Base-by-base conservation (phyloP, 1,140 invertebrate genomes). In the Lordiphosa collinella region DNA sequence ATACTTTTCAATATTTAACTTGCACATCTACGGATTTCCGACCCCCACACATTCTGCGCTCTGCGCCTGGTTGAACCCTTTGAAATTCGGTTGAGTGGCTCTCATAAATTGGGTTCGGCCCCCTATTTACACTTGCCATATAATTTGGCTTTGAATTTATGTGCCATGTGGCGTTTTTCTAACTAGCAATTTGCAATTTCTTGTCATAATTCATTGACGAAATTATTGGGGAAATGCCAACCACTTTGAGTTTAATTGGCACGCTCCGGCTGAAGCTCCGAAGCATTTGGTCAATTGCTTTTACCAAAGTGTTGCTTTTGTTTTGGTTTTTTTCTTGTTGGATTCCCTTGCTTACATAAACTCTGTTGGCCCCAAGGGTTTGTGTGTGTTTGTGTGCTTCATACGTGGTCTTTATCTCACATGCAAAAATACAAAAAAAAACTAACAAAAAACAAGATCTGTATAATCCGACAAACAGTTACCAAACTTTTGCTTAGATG, bases 151-250 rank as follows among this genome's bases (percentile, higher is more conserved):
- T 11, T 36, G 57, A 80, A 80, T 80, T 75, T 80, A 75, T 80
- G 65, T 55, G 69, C 54, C 63, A 48, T 50, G 47, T 65, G 59
- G 37, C 54, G 64, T 60, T 53, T 50, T 37, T 58, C 44, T 40
- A 78, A 60, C 76, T 51, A 56, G 48, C 61, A 80, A 79, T 75
- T 80, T 82, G 48, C 61, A 80, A 79, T 75, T 80, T 82, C 43
- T 50, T 75, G 57, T 67, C 71, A 82, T 82, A 82, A 80, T 55
- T 80, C 76, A 80, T 80, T 76, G 76, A 76, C 60, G 53, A 67
- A 57, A 75, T 75, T 82, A 62, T 75, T 75, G 40, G 48, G 50
- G 60, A 52, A 40, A 67, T 36, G 49, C 36, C 59, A 59, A 41
- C 32, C 59, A 40, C 36, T 64, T 79, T 56, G 12, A 70, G 49